Evolutionary conservation across 2,113 vertebrate genomes (phyloP), one percentile per base, ranked within the genome.

Genomic region (Bujurquina vittata): DNA sequence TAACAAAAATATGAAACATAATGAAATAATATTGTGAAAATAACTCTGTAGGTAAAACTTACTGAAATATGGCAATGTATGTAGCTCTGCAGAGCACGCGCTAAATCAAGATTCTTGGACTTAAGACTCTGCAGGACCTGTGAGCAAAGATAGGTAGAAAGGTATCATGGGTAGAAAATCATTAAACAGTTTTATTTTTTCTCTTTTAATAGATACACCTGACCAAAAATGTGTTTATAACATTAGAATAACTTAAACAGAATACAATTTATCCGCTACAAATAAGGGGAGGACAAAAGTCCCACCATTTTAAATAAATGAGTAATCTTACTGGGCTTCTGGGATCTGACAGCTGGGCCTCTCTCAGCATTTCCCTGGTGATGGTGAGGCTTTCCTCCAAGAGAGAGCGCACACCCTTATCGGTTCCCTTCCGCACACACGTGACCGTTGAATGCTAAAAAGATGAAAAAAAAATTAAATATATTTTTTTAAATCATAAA

Each of bases 41-140:
- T 17, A 49, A 49, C 1, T 57, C 10, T 46, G 15, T 65, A 58
- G 43, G 23, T 72, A n/a, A 84, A 77, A 91, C 93, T 91, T 59
- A 99, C 98, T 89, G 74, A 91, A 85, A 96, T 95, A 84, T 92
- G 96, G 61, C 89, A 92, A 33, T 92, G 73, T 49, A 96, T 75
- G 87, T 94, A 95, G 11, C 52, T 93, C 94, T 96, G 96, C 35
- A 99, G 92, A 75, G 90, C 81, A n/a, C 73, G 84, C 11, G 94
- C 93, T 77, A 97, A 79, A 46, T 92, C 94, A 54, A 94, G 33
- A 5, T 87, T 88, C 1, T 91, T 94, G 7, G 95, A 93, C 91
- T 96, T 97, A 35, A 98, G 91, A 80, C 43, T 93, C 73, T 93
- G 94, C 75, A 95, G 90, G 85, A 93, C 81, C 98, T 99, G 91